phyloP scores from a whole-genome alignment of 2,797 vertebrate species.

The Malacoctenus gilli region DNA sequence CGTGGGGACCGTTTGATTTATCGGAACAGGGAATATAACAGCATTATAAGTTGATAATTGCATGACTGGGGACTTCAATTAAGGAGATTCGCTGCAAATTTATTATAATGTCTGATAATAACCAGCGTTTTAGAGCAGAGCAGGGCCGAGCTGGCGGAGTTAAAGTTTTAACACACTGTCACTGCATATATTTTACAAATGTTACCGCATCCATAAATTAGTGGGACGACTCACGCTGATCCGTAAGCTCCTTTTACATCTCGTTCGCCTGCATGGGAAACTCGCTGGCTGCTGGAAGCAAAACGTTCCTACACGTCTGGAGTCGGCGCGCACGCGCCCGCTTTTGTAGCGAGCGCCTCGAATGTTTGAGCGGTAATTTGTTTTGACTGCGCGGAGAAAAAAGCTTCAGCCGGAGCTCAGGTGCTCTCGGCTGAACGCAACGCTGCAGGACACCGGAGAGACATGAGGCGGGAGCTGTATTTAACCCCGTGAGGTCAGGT shows the following conservation, averaged over 20 bases:
- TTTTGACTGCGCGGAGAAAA: constrained; percentile 3
- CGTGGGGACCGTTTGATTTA: no score
- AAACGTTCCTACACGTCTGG: neutral
- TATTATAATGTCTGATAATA: no score
- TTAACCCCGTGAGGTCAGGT: constrained; percentile 62
- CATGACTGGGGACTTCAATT: no score
- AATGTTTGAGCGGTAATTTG: constrained; percentile 1
- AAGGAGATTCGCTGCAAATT: no score
- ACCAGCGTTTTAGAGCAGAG: no score
- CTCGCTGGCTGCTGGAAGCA: neutral
- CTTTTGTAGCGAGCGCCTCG: neutral
- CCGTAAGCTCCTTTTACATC: neutral
- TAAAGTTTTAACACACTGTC: no score
- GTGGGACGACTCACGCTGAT: neutral
- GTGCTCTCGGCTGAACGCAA: constrained; percentile 33
- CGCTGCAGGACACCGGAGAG: constrained; percentile 37
- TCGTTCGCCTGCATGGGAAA: neutral
- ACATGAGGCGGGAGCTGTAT: constrained; percentile 46
- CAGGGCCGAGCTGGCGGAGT: no score
- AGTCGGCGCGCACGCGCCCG: neutral
- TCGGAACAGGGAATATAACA: no score
- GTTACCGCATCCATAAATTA: neutral
- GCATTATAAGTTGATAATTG: no score
- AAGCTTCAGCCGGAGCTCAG: constrained; percentile 21
- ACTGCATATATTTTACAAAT: neutral